Conservation (phyloP, 1,140 invertebrate species). For the Triops longicaudatus region DNA sequence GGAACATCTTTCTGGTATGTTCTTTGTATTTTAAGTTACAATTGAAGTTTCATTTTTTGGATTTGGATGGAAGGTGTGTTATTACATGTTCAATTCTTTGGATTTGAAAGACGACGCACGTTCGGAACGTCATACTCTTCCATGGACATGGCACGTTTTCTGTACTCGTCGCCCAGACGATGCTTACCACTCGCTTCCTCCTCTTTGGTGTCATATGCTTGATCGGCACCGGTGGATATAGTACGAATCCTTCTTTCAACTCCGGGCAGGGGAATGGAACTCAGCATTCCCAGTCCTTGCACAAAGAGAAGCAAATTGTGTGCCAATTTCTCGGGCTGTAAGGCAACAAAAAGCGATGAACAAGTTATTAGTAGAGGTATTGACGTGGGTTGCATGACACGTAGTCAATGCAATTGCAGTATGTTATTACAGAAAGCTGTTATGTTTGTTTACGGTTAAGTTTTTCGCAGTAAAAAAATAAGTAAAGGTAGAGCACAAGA, state of each 20-base stretch:
- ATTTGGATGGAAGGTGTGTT: too few relatives aligned
- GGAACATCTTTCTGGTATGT: too few relatives aligned
- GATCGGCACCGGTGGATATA: conserved; percentile 18
- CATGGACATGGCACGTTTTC: conserved; percentile 51
- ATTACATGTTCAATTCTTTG: not conserved
- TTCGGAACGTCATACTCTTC: conserved; percentile 73
- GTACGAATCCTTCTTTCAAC: conserved; percentile 46
- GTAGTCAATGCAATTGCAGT: not conserved
- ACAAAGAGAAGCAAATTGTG: conserved; percentile 71
- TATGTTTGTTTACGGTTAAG: not conserved
- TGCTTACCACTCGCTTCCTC: not conserved
- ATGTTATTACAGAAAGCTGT: not conserved
- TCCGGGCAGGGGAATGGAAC: conserved; percentile 60
- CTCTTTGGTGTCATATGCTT: not conserved
- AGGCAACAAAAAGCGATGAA: conserved; percentile 19
- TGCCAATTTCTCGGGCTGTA: conserved; percentile 67
- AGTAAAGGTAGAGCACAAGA: not conserved
- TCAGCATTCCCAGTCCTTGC: conserved; percentile 67
- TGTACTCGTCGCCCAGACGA: conserved; percentile 39
- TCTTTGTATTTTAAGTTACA: too few relatives aligned
- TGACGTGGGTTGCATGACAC: not conserved
- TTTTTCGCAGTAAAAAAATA: not conserved
- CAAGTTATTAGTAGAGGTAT: not conserved
- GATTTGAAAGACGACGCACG: conserved; percentile 49
- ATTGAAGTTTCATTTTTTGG: too few relatives aligned